Percentiles rank a stretch among this genome's conserved stretches.
Evolutionary conservation across 2,113 vertebrate genomes (phyloP).

Genomic region (Charina bottae): DNA sequence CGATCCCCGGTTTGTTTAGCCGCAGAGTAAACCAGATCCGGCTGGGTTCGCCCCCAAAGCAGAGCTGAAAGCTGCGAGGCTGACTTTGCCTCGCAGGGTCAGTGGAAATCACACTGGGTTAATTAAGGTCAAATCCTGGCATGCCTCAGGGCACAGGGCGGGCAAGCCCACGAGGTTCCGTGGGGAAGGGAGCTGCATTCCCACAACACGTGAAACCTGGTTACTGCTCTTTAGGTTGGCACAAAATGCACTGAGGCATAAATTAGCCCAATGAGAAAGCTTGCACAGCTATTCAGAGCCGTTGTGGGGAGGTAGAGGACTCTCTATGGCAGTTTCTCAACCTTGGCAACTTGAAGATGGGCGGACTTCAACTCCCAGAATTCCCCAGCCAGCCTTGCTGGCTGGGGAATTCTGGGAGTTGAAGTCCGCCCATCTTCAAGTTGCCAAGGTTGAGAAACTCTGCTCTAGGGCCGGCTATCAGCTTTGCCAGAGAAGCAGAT

Average conservation of each 20-base stretch:
- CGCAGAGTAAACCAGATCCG: background rate
- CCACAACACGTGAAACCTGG: background rate
- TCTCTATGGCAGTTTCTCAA: background rate
- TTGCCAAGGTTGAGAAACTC: background rate
- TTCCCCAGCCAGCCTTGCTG: background rate
- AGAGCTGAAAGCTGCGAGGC: background rate
- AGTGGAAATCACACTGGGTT: background rate
- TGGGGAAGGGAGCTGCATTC: background rate
- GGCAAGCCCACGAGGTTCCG: background rate
- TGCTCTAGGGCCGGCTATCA: background rate
- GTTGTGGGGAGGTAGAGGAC: background rate
- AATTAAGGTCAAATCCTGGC: no score
- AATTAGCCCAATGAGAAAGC: background rate
- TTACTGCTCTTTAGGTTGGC: background rate
- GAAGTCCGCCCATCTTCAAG: background rate
- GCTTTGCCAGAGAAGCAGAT: background rate
- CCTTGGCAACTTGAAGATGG: rapidly evolving
- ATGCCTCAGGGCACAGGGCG: background rate
- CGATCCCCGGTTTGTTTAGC: background rate
- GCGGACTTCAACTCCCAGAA: background rate
- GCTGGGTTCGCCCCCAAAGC: background rate
- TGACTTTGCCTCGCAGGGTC: background rate
- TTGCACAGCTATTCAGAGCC: background rate
- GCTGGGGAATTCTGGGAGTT: background rate
- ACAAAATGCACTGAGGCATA: no score